phyloP scores from a whole-genome alignment of 2,113 vertebrate species.

The Boulengeromyrus knoepffleri region DNA sequence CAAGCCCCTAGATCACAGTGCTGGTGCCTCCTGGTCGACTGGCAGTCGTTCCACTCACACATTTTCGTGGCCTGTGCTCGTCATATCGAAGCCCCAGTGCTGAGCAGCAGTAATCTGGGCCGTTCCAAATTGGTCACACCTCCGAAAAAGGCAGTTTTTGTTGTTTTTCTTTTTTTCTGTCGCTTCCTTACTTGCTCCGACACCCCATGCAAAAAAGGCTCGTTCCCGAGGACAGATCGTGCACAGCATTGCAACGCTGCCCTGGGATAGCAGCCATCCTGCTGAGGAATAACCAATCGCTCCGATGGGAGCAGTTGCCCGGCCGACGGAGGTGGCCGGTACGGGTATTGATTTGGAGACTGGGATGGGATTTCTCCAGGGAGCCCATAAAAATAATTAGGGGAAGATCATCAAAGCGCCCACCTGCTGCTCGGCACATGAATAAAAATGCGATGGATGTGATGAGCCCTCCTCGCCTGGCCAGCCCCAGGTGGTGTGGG shows the following conservation, averaged over 20 bases:
- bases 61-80: neutral
- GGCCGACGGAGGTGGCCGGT: constrained; percentile 49
- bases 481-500: neutral
- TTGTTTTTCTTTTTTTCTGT: neutral
- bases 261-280: constrained; percentile 55
- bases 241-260: constrained; percentile 45
- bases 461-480: constrained; percentile 29
- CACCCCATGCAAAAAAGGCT: constrained; percentile 18
- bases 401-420: constrained; percentile 64
- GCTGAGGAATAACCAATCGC: constrained; percentile 52
- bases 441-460: constrained; percentile 54
- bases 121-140: neutral
- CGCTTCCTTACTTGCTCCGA: neutral
- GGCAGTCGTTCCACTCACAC: neutral
- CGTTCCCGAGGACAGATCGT: constrained; percentile 28
- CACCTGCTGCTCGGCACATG: constrained; percentile 58
- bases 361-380: constrained; percentile 59
- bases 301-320: constrained; percentile 61
- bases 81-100: neutral
- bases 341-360: constrained; percentile 62
- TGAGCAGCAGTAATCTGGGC: neutral
- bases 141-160: neutral
- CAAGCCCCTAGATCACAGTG: constrained; percentile 54
- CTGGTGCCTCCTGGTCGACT: neutral
- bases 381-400: constrained; percentile 71